Base-by-base conservation (phyloP, 2,888 invertebrate species). In the Agriotes lineatus region DNA sequence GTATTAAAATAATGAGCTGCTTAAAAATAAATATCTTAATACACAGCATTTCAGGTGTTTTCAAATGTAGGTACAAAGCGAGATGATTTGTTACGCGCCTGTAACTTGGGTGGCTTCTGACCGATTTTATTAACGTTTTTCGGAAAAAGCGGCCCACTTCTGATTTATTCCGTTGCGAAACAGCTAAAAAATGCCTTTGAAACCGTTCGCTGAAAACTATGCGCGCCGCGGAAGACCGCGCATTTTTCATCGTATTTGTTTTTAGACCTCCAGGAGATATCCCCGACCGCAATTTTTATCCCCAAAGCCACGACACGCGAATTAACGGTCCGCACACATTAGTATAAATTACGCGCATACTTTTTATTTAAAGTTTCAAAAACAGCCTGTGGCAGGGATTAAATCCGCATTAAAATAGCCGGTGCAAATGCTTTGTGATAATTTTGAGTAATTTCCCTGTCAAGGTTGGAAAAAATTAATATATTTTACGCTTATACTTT, bases 21-120 rank as follows among this genome's bases (percentile, higher is more conserved):
- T 69, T 66, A 63, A 71, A 71, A 71, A 71, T 71, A 71, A 71
- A 71, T 69, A 71, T 71, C 69, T 72, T 69, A 72, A 72, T 72
- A 70, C 62, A 67, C 57, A 58, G 35, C 59, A 54, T 67, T 67
- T 72, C 71, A 72, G 71, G 71, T 72, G 71, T 72, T 72, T 69
- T 67, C 64, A 61, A 56, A 69, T 69, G 65, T 66, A 70, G 54
- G 56, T 74, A 75, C 75, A 75, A 75, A 74, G 70, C 68, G 71
- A 72, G 70, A 72, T 75, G 74, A 75, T 75, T 75, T 74, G 74
- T 75, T 67, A 70, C 12, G 19, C 25, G 18, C 35, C 20, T 33
- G 42, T 5, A 45, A 57, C 66, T 18, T 69, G 69, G 69, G 69
- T 60, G 69, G 69, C 61, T 65, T 52, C 65, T 48, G 16, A 44